Evolutionary conservation across 1,140 invertebrate species (phyloP).

Genomic region (Macrobrachium nipponense): DNA sequence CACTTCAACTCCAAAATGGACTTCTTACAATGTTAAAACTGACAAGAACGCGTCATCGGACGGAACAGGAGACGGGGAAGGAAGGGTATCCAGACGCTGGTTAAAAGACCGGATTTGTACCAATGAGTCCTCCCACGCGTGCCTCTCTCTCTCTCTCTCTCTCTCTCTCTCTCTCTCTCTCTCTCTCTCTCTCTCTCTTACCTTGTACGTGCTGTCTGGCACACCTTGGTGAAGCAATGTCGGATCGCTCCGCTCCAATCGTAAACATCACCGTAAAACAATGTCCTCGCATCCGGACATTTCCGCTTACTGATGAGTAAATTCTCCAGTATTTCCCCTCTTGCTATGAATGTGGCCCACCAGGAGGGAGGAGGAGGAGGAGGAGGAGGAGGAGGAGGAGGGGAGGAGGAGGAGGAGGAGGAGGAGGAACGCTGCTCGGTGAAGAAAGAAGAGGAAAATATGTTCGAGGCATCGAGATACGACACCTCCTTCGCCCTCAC

Average conservation of each 20-base stretch:
- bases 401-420: not conserved
- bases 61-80: not conserved
- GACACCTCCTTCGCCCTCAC: not conserved
- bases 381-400: no score
- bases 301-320: no score
- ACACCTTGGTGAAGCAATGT: not conserved
- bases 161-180: constrained; percentile 25
- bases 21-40: no score
- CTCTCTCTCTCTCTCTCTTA: constrained; percentile 9
- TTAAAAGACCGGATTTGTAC: no score
- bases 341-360: no score
- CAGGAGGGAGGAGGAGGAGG: not conserved
- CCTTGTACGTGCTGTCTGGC: not conserved
- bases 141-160: constrained; percentile 20
- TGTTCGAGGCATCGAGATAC: not conserved
- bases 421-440: not conserved
- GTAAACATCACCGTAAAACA: no score
- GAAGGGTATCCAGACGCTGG: not conserved
- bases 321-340: no score
- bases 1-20: no score
- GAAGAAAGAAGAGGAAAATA: not conserved
- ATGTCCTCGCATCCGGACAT: no score
- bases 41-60: not conserved
- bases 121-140: not conserved
- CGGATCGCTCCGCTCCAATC: no score